Evolutionary conservation across 2,797 vertebrate species (phyloP).

Genomic region (Ambastaia sidthimunki): DNA sequence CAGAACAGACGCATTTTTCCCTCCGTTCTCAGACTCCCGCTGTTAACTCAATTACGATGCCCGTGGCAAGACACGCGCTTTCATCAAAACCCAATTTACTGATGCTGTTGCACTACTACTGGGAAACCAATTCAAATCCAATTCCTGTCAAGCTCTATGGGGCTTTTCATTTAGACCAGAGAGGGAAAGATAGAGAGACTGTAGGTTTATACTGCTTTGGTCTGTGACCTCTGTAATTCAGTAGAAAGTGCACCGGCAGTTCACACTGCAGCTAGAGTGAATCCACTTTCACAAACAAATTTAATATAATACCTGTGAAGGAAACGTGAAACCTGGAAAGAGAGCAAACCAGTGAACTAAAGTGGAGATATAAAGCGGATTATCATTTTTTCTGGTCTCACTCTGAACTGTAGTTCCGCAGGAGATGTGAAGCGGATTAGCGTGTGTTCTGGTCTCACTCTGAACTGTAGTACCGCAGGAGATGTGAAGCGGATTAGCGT

Average conservation of each 20-base stretch:
- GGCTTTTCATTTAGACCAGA: background rate
- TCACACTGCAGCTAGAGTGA: background rate
- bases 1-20: background rate
- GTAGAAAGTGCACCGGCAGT: background rate
- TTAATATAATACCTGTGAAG: background rate
- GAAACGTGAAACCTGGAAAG: background rate
- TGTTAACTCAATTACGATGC: background rate
- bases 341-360: background rate
- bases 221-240: background rate
- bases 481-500: no score
- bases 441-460: no score
- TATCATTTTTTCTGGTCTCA: conserved; percentile 54
- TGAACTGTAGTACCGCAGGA: no score
- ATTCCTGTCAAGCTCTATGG: background rate
- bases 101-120: background rate
- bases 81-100: conserved; percentile 21
- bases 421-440: conserved; percentile 86
- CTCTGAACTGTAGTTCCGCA: conserved; percentile 87
- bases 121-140: conserved; percentile 8
- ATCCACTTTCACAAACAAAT: background rate
- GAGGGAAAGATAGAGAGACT: background rate
- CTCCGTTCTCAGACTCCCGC: background rate
- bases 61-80: background rate
- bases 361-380: no score
- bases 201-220: background rate